Percentiles rank a stretch among this genome's conserved stretches.
Evolutionary conservation across 37 sponge, comb jelly and placozoan species (phyloP).

Genomic region (Cliona cf. orientalis): DNA sequence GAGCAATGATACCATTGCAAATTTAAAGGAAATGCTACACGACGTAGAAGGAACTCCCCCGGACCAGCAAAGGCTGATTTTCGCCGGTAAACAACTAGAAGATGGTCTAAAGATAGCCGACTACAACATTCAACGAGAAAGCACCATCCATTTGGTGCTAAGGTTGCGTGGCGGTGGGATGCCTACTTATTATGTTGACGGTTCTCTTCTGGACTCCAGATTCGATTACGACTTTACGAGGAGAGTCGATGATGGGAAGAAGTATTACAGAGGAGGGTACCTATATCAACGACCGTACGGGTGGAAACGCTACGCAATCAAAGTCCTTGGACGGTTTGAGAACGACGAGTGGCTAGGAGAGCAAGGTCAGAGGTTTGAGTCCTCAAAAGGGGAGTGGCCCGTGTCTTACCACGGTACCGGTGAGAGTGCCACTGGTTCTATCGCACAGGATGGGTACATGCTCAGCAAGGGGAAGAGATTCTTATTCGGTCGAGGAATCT

Average conservation of each 20-base stretch:
- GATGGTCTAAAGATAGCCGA: slow-evolving; percentile 4
- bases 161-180: slow-evolving; percentile 23
- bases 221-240: slow-evolving; percentile 51
- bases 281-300: no score
- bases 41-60: background rate
- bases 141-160: background rate
- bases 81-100: slow-evolving; percentile 6
- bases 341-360: slow-evolving; percentile 37
- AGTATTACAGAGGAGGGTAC: slow-evolving; percentile 43
- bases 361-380: slow-evolving; percentile 8
- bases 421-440: background rate
- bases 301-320: slow-evolving; percentile 40
- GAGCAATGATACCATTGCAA: background rate
- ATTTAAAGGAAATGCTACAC: slow-evolving; percentile 5
- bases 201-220: slow-evolving; percentile 7
- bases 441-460: slow-evolving; percentile 6
- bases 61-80: slow-evolving; percentile 14
- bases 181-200: slow-evolving; percentile 19
- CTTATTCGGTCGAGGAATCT: slow-evolving; percentile 32
- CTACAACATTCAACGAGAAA: background rate
- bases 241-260: slow-evolving; percentile 26
- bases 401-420: slow-evolving; percentile 52
- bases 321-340: slow-evolving; percentile 13
- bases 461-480: slow-evolving; percentile 4
- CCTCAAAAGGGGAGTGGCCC: no score